Evolutionary conservation across 2,113 vertebrate species (phyloP), one percentile per base, ranked within the genome.

Genomic region (Meles meles): DNA sequence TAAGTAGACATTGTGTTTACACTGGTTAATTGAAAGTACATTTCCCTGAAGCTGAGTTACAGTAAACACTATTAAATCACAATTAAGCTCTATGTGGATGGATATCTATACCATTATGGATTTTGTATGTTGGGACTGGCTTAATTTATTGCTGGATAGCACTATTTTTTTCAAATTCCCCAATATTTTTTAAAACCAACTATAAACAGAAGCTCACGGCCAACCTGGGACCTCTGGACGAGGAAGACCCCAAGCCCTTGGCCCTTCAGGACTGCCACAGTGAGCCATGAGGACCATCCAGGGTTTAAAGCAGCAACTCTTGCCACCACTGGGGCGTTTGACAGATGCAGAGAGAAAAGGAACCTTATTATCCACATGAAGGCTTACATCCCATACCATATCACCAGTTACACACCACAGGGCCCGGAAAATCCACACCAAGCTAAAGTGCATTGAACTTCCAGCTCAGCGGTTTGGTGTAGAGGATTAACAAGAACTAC

Each of bases 21-120:
- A 97, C 1, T 98, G 95, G 76, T 89, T 98, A 98, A 98, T 98
- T 98, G 98, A 97, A 98, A 98, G 93, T 71, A 39, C 97, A 98
- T 97, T 98, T 97, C 98, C 97, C 96, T 86, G 92, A 85, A 98
- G 98, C 90, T 96, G 98, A 97, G 98, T 98, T 97, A 97, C 94
- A 95, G 95, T 82, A 77, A 96, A 82, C 96, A 93, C 98, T 97
- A 98, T 98, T 98, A 98, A 98, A 98, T 98, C 96, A 97, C 97
- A 97, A 97, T 98, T 98, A 98, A 96, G 72, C 79, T 97, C 96
- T 97, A 94, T 98, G 94, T 97, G 90, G 97, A 83, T 97, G 90
- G 97, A 83, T 98, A 98, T 98, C 95, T 97, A 84, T 7, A 95
- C 0, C 6, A 72, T 91, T 98, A 89, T 95, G 85, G 96, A 97